phyloP scores from a whole-genome alignment of 1,140 invertebrate genomes.

The Pseudomyrmex dendroicus region DNA sequence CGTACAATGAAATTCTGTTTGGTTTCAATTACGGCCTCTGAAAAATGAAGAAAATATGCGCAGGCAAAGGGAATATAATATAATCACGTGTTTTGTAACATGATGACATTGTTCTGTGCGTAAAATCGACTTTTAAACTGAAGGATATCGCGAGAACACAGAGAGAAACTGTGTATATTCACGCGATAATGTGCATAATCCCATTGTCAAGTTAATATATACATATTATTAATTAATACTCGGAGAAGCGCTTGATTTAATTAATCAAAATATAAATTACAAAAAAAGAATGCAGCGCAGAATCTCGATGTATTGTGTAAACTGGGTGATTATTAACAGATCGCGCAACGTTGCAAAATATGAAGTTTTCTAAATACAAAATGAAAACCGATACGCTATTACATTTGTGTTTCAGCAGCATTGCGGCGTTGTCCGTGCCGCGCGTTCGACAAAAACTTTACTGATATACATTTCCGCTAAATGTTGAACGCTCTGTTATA shows the following conservation, averaged over 20 bases:
- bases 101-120: neutral
- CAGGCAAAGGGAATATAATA: constrained; percentile 1
- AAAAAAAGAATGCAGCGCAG: neutral
- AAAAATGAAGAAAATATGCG: neutral
- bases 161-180: neutral
- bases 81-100: constrained; percentile 5
- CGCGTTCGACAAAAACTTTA: neutral
- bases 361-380: neutral
- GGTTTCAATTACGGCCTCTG: neutral
- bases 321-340: neutral
- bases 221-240: neutral
- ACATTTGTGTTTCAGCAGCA: no score
- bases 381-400: no score
- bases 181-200: neutral
- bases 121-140: neutral
- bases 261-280: constrained; percentile 5
- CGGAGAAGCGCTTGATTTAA: neutral
- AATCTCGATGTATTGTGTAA: neutral
- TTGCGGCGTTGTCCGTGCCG: no score
- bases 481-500: constrained; percentile 12
- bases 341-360: neutral
- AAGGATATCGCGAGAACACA: constrained; percentile 2
- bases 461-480: neutral
- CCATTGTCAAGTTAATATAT: neutral
- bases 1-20: constrained; percentile 29